Conservation (phyloP, 2,797 vertebrate genomes). For the Percopsis omiscomaycus region DNA sequence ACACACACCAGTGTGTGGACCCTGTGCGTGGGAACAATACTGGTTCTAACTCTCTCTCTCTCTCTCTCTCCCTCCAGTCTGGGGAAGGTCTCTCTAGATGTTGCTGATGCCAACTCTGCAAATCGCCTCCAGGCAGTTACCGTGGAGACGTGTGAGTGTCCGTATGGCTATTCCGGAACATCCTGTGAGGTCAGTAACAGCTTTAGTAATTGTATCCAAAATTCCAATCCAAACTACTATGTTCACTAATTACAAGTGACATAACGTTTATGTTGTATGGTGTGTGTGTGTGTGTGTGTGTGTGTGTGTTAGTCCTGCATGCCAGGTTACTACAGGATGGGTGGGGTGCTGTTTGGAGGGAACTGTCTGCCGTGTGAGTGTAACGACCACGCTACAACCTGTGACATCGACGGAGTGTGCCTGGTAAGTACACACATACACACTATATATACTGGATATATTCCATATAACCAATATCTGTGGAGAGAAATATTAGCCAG, state of each 20-base stretch:
- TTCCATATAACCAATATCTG: background rate
- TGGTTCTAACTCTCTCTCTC: background rate
- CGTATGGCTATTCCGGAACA: slow-evolving; percentile 87
- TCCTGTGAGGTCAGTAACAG: slow-evolving; percentile 87
- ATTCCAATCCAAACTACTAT: background rate
- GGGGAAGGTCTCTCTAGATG: slow-evolving; percentile 81
- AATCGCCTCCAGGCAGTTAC: slow-evolving; percentile 71
- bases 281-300: slow-evolving; percentile 8
- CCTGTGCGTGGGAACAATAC: no score
- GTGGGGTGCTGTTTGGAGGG: slow-evolving; percentile 89
- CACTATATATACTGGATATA: background rate
- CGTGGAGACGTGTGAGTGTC: slow-evolving; percentile 91
- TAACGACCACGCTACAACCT: slow-evolving; percentile 83
- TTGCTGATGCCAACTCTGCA: slow-evolving; percentile 73
- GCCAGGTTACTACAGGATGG: slow-evolving; percentile 87
- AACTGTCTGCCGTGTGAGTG: slow-evolving; percentile 92
- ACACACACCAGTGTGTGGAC: background rate
- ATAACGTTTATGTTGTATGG: background rate
- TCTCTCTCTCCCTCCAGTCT: slow-evolving; percentile 70
- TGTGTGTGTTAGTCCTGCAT: slow-evolving; percentile 78
- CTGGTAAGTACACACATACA: slow-evolving; percentile 76
- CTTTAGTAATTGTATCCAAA: no score
- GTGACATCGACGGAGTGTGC: slow-evolving; percentile 84
- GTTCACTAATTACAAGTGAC: background rate
- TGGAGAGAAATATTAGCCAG: no score